These are phyloP conservation scores for Sicus ferrugineus DNA, from an alignment of 2,888 invertebrate species.

Conservation along the genomic window DNA sequence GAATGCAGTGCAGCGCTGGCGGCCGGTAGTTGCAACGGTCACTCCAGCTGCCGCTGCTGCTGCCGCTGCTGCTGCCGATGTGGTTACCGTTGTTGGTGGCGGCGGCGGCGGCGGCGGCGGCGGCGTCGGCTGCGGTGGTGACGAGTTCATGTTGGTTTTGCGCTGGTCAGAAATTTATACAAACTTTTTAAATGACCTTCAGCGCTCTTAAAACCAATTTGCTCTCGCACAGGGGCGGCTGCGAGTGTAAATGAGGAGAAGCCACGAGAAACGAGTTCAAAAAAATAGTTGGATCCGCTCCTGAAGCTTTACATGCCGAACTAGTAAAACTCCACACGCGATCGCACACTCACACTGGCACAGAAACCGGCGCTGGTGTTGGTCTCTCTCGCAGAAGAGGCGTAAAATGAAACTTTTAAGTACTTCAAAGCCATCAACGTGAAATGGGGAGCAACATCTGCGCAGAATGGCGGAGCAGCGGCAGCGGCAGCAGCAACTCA, in stretches of 20 bases:
- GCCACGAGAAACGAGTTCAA: not conserved
- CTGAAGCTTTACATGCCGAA: no score
- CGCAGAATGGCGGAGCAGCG: slow-evolving; percentile 33
- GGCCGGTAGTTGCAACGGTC: not conserved
- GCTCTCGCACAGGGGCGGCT: not conserved
- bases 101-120: not conserved
- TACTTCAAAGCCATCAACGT: slow-evolving; percentile 56
- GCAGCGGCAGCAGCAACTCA: slow-evolving; percentile 10
- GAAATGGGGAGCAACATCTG: slow-evolving; percentile 46
- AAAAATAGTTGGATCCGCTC: no score
- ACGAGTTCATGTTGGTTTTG: slow-evolving; percentile 20
- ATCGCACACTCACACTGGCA: not conserved
- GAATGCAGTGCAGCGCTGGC: not conserved
- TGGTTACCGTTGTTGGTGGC: not conserved
- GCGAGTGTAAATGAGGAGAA: not conserved
- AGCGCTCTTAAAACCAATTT: slow-evolving; percentile 15
- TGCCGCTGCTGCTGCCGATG: not conserved
- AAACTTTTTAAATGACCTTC: slow-evolving; percentile 25
- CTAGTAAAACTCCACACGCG: not conserved
- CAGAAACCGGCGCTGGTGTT: slow-evolving; percentile 44
- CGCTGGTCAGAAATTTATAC: slow-evolving; percentile 23
- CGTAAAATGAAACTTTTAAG: slow-evolving; percentile 60
- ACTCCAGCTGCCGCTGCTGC: slow-evolving; percentile 3
- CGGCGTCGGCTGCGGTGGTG: not conserved
- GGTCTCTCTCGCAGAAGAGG: slow-evolving; percentile 54